A percentile compares a stretch with the other conserved stretches of the same genome.
These are phyloP conservation scores for Callyntrura guangdongensis DNA, from an alignment of 2,888 invertebrate species.

Conservation along the genomic window DNA sequence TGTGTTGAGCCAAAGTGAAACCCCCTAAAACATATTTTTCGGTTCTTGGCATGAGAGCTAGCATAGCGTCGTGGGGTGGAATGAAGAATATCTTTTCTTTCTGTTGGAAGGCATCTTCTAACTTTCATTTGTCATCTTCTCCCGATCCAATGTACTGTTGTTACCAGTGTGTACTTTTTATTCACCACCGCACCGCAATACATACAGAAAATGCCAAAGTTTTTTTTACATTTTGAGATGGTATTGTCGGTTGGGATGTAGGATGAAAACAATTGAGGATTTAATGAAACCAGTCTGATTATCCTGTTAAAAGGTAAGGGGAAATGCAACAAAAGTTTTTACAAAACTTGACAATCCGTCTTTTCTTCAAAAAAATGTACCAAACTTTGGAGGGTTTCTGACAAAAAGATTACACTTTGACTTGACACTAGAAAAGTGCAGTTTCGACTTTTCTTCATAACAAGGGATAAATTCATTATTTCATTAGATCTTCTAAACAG, in stretches of 20 bases:
- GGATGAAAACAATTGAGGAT: background rate
- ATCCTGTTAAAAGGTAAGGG: background rate
- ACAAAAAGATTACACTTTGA: no score
- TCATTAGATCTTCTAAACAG: no score
- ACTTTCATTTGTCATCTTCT: background rate
- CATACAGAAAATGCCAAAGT: no score
- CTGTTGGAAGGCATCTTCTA: background rate
- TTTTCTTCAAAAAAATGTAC: background rate
- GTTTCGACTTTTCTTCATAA: no score
- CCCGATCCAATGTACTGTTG: no score
- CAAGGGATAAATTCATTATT: no score
- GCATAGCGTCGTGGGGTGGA: constrained; percentile 14
- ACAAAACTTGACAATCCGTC: background rate
- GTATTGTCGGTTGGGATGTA: background rate
- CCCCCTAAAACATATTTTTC: background rate
- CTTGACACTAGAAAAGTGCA: no score
- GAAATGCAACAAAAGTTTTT: background rate
- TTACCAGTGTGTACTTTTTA: background rate
- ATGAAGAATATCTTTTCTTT: constrained; percentile 23
- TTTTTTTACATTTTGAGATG: background rate
- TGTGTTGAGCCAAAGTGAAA: background rate
- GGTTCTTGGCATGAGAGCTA: background rate
- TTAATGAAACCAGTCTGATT: background rate
- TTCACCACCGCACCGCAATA: background rate
- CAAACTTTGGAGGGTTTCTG: no score